These are phyloP conservation scores for Eptatretus atami DNA, from an alignment of 2,797 vertebrate genomes.

Conservation along the genomic window DNA sequence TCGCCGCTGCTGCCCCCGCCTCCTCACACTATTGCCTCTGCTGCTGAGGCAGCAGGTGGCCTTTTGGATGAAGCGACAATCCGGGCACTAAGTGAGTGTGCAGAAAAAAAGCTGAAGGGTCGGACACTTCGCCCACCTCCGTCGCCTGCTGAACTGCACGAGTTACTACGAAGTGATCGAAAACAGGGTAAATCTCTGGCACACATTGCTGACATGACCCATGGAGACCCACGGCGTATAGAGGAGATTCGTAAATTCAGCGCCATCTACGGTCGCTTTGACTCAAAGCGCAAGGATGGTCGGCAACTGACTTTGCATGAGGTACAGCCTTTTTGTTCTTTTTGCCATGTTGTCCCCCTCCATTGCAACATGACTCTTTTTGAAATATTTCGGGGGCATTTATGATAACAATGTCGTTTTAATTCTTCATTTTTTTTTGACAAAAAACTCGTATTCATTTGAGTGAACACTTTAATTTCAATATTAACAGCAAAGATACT, in stretches of 20 bases:
- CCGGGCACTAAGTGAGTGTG: slow-evolving; percentile 58
- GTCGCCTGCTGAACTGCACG: slow-evolving; percentile 41
- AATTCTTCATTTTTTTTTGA: no score
- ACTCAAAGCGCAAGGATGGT: slow-evolving; percentile 83
- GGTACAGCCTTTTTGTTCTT: slow-evolving; percentile 19
- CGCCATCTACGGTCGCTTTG: slow-evolving; percentile 86
- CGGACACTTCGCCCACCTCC: slow-evolving; percentile 27
- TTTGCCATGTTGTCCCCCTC: not conserved
- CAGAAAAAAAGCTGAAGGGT: slow-evolving; percentile 30
- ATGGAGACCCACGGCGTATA: slow-evolving; percentile 51
- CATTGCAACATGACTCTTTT: no score
- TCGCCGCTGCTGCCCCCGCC: slow-evolving; percentile 37
- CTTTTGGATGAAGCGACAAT: slow-evolving; percentile 45
- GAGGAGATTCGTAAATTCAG: slow-evolving; percentile 93
- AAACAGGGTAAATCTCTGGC: slow-evolving; percentile 88
- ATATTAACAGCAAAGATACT: no score
- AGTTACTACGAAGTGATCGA: slow-evolving; percentile 70
- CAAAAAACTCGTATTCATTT: no score
- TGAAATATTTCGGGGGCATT: no score
- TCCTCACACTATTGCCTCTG: no score
- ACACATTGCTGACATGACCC: slow-evolving; percentile 75
- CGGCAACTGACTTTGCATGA: slow-evolving; percentile 87
- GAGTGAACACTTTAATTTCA: no score
- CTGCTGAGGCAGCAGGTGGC: slow-evolving; percentile 17
- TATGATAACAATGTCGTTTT: no score